Evolutionary conservation across 2,797 vertebrate species (phyloP).

Genomic region (Dermochelys coriacea): DNA sequence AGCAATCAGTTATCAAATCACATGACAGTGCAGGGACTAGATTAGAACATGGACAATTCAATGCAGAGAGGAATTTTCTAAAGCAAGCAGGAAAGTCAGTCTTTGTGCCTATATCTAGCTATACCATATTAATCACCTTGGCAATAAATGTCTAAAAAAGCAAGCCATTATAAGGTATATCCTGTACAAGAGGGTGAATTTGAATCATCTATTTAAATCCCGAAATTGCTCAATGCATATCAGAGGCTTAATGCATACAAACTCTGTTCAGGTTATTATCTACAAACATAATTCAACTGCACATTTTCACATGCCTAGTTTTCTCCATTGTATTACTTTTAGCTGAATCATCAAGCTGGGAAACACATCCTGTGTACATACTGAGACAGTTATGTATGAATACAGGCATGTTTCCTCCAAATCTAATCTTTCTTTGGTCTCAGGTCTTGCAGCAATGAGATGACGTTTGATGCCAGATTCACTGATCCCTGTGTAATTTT

Average conservation of each 20-base stretch:
- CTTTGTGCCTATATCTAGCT: background rate
- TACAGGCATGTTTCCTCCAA: fast-evolving
- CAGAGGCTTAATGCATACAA: background rate
- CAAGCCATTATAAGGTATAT: background rate
- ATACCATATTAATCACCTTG: background rate
- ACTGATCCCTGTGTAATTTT: background rate
- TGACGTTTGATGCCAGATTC: background rate
- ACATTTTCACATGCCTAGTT: background rate
- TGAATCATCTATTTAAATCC: background rate
- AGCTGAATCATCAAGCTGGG: background rate
- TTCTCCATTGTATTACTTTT: background rate
- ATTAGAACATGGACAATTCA: background rate
- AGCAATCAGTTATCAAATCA: background rate
- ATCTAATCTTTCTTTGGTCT: background rate
- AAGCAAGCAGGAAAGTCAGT: background rate
- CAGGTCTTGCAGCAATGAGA: background rate
- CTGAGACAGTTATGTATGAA: background rate
- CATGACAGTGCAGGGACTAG: background rate
- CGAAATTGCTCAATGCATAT: fast-evolving
- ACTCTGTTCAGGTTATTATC: background rate
- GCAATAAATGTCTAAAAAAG: background rate
- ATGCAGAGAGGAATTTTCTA: background rate
- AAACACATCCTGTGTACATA: background rate
- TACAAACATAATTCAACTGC: background rate
- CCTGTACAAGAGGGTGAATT: background rate